These are phyloP conservation scores for Leuctra nigra DNA, from an alignment of 2,888 invertebrate genomes.

Conservation along the genomic window DNA sequence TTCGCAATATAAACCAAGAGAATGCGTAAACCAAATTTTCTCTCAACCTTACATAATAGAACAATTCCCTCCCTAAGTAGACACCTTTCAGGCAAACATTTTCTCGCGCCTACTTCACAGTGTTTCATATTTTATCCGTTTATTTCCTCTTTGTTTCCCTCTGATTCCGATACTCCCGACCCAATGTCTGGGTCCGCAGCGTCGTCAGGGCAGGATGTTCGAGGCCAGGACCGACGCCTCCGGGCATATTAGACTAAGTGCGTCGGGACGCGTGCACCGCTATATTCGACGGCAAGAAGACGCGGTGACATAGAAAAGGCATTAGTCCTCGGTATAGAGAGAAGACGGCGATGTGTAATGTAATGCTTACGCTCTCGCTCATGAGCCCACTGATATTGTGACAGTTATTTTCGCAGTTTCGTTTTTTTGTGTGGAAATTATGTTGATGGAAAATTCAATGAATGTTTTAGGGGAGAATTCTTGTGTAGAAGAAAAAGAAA, in stretches of 20 bases:
- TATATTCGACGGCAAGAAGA: constrained; percentile 2
- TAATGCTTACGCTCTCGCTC: background rate
- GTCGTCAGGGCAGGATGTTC: background rate
- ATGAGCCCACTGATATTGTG: constrained; percentile 1
- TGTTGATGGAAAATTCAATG: constrained; percentile 10
- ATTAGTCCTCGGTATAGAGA: constrained; percentile 21
- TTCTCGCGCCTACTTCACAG: too few relatives aligned
- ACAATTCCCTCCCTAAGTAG: too few relatives aligned
- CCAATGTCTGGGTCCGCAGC: background rate
- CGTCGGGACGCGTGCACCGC: background rate
- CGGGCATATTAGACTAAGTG: constrained; percentile 15
- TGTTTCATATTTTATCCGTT: too few relatives aligned
- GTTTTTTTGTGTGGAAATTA: too few relatives aligned
- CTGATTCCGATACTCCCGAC: too few relatives aligned
- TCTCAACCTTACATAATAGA: too few relatives aligned
- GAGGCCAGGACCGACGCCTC: background rate
- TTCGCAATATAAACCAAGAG: too few relatives aligned
- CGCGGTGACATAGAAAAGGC: constrained; percentile 23
- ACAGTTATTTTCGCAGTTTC: constrained; percentile 9
- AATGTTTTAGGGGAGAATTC: too few relatives aligned
- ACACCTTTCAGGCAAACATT: too few relatives aligned
- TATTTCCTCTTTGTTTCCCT: too few relatives aligned
- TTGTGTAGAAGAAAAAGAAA: background rate
- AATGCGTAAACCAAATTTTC: too few relatives aligned
- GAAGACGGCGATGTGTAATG: constrained; percentile 4